Evolutionary conservation across 2,797 vertebrate species (phyloP).

Genomic region (Alca torda): DNA sequence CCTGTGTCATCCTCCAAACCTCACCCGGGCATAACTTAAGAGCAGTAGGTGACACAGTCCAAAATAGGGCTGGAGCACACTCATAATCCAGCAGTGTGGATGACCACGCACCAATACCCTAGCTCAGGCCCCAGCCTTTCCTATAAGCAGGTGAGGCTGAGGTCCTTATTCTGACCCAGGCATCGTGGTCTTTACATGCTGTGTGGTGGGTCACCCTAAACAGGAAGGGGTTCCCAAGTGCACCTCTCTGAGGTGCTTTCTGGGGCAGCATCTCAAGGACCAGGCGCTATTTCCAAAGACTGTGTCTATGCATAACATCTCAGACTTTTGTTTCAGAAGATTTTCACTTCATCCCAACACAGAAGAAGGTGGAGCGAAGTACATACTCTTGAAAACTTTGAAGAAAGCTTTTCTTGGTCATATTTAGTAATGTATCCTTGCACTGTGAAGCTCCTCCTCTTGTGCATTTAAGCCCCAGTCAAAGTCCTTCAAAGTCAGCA

Average conservation of each 20-base stretch:
- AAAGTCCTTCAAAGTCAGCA: constrained; percentile 13
- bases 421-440: background rate
- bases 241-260: background rate
- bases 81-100: background rate
- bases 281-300: background rate
- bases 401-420: background rate
- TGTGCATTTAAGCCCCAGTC: background rate
- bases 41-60: background rate
- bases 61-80: background rate
- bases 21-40: rapidly evolving
- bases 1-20: background rate
- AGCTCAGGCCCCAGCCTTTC: background rate
- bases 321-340: background rate
- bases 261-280: background rate
- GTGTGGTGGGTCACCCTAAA: background rate
- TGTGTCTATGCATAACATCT: background rate
- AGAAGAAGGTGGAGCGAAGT: background rate
- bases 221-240: background rate
- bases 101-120: background rate
- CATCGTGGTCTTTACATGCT: background rate
- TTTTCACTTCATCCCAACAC: background rate
- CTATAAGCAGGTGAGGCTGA: background rate
- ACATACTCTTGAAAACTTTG: background rate
- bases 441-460: background rate
- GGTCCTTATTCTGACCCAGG: background rate